These are phyloP conservation scores for Eremophila alpestris DNA, from an alignment of 2,797 vertebrate genomes.

Conservation along the genomic window DNA sequence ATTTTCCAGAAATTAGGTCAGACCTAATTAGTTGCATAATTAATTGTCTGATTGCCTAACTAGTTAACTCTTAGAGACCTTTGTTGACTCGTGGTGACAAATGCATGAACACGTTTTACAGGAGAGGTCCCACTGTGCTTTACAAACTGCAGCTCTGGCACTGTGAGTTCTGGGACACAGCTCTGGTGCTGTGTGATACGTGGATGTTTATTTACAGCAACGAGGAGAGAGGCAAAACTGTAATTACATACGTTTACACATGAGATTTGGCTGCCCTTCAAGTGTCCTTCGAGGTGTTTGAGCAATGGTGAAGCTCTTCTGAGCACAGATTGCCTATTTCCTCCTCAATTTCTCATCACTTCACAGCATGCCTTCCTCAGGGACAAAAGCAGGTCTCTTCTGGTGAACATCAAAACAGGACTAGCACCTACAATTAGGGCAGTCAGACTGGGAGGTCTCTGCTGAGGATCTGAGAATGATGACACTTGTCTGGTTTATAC, in stretches of 20 bases:
- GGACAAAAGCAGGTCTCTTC: not conserved
- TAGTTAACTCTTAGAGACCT: not conserved
- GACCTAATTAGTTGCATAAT: not conserved
- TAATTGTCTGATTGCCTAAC: not conserved
- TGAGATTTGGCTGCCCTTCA: not conserved
- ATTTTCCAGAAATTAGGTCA: not conserved
- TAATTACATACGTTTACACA: not conserved
- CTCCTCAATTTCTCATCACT: not conserved
- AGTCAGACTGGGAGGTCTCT: not conserved
- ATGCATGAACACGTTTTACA: not conserved
- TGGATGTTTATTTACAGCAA: not conserved
- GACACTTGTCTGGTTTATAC: not conserved
- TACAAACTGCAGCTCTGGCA: not conserved
- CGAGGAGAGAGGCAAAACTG: not conserved
- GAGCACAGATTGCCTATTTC: rapidly evolving
- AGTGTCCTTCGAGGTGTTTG: not conserved
- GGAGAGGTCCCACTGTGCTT: not conserved
- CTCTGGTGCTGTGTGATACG: rapidly evolving
- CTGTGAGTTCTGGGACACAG: not conserved
- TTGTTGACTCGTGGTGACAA: not conserved
- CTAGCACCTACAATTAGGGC: not conserved
- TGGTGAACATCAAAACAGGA: not conserved
- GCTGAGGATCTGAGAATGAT: not conserved
- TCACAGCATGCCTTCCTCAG: not conserved
- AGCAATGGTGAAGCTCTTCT: not conserved